Conservation (phyloP, 2,888 invertebrate species). For the Nipponacmea schrenckii region DNA sequence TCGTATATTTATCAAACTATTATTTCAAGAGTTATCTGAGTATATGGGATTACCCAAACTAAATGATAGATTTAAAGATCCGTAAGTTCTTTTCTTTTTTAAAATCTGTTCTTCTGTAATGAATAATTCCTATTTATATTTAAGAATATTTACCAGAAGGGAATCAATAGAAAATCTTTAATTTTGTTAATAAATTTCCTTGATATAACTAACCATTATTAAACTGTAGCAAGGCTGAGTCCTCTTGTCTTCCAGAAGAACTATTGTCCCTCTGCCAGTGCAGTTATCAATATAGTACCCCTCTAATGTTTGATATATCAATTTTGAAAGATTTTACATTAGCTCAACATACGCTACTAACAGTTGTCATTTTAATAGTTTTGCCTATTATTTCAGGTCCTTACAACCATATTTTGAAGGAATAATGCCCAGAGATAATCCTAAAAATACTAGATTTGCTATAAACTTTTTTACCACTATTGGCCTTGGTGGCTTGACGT, state of each 20-base stretch:
- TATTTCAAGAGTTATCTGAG: constrained; percentile 93
- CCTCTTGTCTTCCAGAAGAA: no score
- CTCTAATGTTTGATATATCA: neutral
- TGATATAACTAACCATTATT: no score
- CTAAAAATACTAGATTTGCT: constrained; percentile 94
- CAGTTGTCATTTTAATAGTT: neutral
- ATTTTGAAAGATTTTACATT: neutral
- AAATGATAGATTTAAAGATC: constrained; percentile 89
- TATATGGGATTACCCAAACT: constrained; percentile 94
- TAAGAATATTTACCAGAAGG: neutral
- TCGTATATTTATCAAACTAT: constrained; percentile 95
- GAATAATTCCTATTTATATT: neutral
- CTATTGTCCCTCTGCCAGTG: no score
- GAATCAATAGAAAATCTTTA: neutral
- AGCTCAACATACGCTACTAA: neutral
- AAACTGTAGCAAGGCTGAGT: no score
- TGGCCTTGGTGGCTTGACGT: constrained; percentile 94
- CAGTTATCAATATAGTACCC: no score
- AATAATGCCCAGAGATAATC: constrained; percentile 94
- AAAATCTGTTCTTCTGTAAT: neutral
- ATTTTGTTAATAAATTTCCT: no score
- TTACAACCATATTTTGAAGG: constrained; percentile 88
- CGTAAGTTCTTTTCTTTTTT: constrained; percentile 73
- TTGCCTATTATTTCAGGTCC: constrained; percentile 74
- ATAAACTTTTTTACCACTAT: constrained; percentile 98